Base-by-base conservation (phyloP, 2,888 invertebrate species). In the Oxystoma pomonae region DNA sequence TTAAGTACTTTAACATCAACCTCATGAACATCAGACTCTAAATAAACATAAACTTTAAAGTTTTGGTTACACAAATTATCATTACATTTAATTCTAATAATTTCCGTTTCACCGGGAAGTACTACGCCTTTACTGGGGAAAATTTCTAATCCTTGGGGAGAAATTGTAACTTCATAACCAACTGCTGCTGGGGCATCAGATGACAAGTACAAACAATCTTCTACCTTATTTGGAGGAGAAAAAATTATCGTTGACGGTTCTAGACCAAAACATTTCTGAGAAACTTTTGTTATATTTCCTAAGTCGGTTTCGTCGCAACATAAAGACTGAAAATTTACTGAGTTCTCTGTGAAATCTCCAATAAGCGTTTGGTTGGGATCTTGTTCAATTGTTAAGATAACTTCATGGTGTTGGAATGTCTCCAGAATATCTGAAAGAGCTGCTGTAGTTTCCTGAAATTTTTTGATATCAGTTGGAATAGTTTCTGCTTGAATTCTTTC, bases 311-410 rank as follows among this genome's bases (percentile, higher is more conserved):
- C 67, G 16, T 73, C 74, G 56, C 73, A 70, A 60, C 68, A 71
- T 2, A 78, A 66, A n/a, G 78, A 73, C 16, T 77, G 75, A 67
- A 74, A 80, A 65, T 75, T 64, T 0, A 72, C 73, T 5, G 77
- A 76, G 57, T 80, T 78, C 62, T 78, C 77, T 2, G 71, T 68
- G 20, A 70, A 74, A 12, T 71, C 74, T 5, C 74, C 71, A 49
- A 77, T 71, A 12, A 79, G 64, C 1, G 79, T 78, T 51, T 71
- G 67, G 55, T 80, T 78, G 12, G 73, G 69, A 68, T 80, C 77
- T 60, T 74, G 76, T 67, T 80, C 81, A 2, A 80, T 61, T 1
- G 77, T 78, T 19, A 81, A 51, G n/a, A 72, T 69, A 22, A 81
- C 71, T 69, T 80, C 79, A 20, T 75, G 73, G 7, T 65, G 68